A percentile compares a stretch with the other conserved stretches of the same genome.
These are phyloP conservation scores for Parelbella ahira DNA, from an alignment of 2,888 invertebrate genomes.

Conservation along the genomic window DNA sequence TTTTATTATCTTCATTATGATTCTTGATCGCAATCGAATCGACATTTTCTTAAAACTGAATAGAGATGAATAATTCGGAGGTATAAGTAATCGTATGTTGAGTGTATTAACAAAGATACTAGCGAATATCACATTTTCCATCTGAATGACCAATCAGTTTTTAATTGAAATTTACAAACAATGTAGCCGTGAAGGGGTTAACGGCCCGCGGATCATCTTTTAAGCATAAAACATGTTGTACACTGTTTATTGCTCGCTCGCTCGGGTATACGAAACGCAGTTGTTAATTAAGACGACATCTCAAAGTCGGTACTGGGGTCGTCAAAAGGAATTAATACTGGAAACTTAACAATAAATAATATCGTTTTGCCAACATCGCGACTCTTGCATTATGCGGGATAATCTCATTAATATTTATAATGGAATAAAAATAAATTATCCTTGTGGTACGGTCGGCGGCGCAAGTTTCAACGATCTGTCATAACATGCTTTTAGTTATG, in stretches of 20 bases:
- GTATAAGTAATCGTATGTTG: too few relatives aligned
- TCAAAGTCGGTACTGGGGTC: conserved; percentile 14
- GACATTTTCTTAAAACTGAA: too few relatives aligned
- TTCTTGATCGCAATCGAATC: too few relatives aligned
- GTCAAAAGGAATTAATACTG: conserved; percentile 29
- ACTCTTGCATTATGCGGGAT: conserved; percentile 50
- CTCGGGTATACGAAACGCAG: conserved; percentile 10
- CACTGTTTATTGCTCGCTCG: conserved; percentile 2
- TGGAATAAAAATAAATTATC: conserved; percentile 51
- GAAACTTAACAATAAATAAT: conserved; percentile 43
- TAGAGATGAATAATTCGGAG: too few relatives aligned
- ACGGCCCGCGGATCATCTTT: too few relatives aligned
- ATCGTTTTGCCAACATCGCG: conserved; percentile 42
- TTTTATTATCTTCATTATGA: too few relatives aligned
- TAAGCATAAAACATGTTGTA: too few relatives aligned
- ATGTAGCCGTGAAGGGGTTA: too few relatives aligned
- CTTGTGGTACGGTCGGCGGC: conserved; percentile 36
- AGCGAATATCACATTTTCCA: too few relatives aligned
- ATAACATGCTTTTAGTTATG: conserved; percentile 16
- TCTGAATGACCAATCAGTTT: too few relatives aligned
- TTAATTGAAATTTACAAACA: conserved; percentile 16
- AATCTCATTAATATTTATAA: conserved; percentile 54
- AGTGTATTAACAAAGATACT: too few relatives aligned
- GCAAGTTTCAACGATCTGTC: conserved; percentile 34
- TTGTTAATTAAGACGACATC: conserved; percentile 24